A percentile compares a stretch with the other conserved stretches of the same genome.
phyloP scores from a whole-genome alignment of 2,113 vertebrate species.

The Tachysurus vachellii region DNA sequence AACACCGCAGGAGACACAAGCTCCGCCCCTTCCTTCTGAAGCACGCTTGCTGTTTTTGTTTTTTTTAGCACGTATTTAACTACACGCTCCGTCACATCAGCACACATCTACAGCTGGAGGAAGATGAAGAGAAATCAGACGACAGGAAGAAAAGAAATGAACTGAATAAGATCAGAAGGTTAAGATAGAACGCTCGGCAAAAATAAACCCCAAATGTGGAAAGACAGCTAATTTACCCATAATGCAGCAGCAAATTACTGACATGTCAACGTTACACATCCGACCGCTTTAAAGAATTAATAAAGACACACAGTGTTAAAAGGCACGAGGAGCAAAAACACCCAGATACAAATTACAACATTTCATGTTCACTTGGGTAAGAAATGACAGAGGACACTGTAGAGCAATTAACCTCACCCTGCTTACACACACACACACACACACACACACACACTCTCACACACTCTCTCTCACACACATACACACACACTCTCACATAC shows the following conservation, averaged over 20 bases:
- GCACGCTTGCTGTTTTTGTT: not conserved
- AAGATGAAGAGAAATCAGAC: not conserved
- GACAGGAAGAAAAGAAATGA: not conserved
- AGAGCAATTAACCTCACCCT: conserved; percentile 34
- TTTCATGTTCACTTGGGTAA: conserved; percentile 24
- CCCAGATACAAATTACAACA: conserved; percentile 19
- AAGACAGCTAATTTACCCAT: conserved; percentile 1
- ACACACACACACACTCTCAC: not conserved
- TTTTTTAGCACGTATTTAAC: not conserved
- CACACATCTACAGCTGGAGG: not conserved
- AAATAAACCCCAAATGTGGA: not conserved
- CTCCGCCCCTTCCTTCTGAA: not conserved
- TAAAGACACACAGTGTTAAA: not conserved
- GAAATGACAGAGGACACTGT: conserved; percentile 39
- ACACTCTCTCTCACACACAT: not conserved
- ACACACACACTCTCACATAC: not conserved
- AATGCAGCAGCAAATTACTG: conserved; percentile 35
- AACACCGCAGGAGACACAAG: not conserved
- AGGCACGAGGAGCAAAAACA: not conserved
- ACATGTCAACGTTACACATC: not conserved
- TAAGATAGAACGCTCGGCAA: not conserved
- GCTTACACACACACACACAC: not conserved
- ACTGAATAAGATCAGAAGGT: not conserved
- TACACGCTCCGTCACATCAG: not conserved
- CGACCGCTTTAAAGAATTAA: conserved; percentile 5